Conservation (phyloP, 2,113 vertebrate genomes). For the Vicugna pacos region DNA sequence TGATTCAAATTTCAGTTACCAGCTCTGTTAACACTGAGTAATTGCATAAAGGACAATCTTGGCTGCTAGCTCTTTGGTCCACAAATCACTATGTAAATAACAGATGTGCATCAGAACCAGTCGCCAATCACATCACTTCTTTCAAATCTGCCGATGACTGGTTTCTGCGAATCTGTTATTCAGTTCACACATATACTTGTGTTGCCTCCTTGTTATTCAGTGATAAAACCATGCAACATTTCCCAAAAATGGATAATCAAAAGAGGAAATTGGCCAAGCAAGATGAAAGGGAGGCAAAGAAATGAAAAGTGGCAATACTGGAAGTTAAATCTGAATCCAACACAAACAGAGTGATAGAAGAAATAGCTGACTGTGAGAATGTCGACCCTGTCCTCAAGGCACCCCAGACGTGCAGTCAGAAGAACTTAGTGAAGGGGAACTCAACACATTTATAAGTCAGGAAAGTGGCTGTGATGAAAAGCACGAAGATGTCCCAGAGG, state of each 20-base stretch:
- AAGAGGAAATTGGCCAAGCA: not conserved
- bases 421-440: not conserved
- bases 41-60: not conserved
- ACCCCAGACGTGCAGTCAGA: not conserved
- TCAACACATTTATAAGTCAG: not conserved
- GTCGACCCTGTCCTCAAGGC: not conserved
- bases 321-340: not conserved
- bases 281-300: not conserved
- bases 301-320: not conserved
- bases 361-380: constrained; percentile 1
- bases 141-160: not conserved
- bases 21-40: not conserved
- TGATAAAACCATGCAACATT: not conserved
- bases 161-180: not conserved
- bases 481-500: not conserved
- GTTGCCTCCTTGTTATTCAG: not conserved
- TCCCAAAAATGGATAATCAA: not conserved
- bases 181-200: not conserved
- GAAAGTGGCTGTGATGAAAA: not conserved
- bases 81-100: not conserved
- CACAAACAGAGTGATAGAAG: not conserved
- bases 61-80: not conserved
- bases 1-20: constrained; percentile 14
- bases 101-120: not conserved
- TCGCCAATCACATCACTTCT: not conserved